Base-by-base conservation (phyloP, 2,888 invertebrate genomes). In the Parelbella ahira region DNA sequence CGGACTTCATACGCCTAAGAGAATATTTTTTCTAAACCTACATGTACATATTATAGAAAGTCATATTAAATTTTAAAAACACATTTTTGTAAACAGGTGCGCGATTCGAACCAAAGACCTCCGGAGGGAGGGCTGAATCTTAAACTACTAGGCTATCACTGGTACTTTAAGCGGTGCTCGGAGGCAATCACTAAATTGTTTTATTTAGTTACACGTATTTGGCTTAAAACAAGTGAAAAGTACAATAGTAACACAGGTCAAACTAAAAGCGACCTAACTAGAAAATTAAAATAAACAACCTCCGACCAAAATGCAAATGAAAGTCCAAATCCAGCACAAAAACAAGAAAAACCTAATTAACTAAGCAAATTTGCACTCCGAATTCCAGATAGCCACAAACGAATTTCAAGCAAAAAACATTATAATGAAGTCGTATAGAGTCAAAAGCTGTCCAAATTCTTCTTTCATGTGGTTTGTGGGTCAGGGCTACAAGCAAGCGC, bases 321-420 rank as follows among this genome's bases (percentile, higher is more conserved):
- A 24, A 39, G 12, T 19, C 25, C 24, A 19, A 32, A 32, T 32
- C 18, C 39, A 11, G 24, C 24, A 19, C 33, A 33, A 27, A 41
- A 30, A 29, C 32, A 23, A 28, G 27, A 20, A 34, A 27, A n/a
- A 12, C 34, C 34, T 42, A 34, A 34, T 42, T 42, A 42, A 34
- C 34, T 42, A 42, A 42, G 42, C 42, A 34, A 34, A 34, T 27
- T 34, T 27, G 33, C 41, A 9, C 33, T 41, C 27, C 7, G 41
- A 15, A 42, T 34, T 21, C 27, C 34, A 34, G 42, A 42, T 42
- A 28, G 42, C 21, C 20, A 37, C 37, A 33, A 33, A 28, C 28
- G 34, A 33, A 28, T 28, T 42, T 42, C 9, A 13, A 8, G 10
- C 20, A 15, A 28, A 42, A 41, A 41, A 42, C 34, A 28, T 27